A percentile compares a stretch with the other conserved stretches of the same genome.
Evolutionary conservation across 2,113 vertebrate genomes (phyloP).

Genomic region (Recurvirostra avosetta): DNA sequence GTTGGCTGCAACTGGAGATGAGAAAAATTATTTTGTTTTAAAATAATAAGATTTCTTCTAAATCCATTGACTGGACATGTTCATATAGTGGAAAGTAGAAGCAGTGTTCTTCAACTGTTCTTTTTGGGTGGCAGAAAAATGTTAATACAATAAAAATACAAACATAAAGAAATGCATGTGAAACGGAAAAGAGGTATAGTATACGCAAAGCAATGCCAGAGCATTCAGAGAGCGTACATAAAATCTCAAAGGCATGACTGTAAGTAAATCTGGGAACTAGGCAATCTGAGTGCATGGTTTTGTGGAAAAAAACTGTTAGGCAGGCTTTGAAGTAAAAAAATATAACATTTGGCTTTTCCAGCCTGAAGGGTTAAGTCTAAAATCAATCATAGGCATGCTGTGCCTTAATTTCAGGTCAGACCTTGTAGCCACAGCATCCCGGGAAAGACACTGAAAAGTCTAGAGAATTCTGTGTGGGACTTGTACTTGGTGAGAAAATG

Average conservation of each 20-base stretch:
- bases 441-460: neutral
- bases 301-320: neutral
- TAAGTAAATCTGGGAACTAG: neutral
- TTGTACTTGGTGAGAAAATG: neutral
- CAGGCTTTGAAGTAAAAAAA: neutral
- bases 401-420: neutral
- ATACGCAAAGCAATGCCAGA: neutral
- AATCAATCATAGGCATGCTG: neutral
- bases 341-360: neutral
- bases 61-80: neutral
- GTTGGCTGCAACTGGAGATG: neutral
- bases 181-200: neutral
- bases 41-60: neutral
- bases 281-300: neutral
- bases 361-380: neutral
- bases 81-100: neutral
- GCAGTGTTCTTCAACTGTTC: neutral
- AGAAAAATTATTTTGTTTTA: neutral
- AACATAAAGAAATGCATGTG: neutral
- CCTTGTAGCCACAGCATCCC: neutral
- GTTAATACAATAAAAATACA: neutral
- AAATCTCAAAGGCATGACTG: neutral
- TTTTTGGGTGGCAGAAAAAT: neutral
- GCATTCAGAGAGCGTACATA: neutral
- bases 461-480: neutral